Percentiles rank a stretch among this genome's conserved stretches.
Conservation (phyloP, 64 coral and sea anemone species). For the Trachythela sp. region DNA sequence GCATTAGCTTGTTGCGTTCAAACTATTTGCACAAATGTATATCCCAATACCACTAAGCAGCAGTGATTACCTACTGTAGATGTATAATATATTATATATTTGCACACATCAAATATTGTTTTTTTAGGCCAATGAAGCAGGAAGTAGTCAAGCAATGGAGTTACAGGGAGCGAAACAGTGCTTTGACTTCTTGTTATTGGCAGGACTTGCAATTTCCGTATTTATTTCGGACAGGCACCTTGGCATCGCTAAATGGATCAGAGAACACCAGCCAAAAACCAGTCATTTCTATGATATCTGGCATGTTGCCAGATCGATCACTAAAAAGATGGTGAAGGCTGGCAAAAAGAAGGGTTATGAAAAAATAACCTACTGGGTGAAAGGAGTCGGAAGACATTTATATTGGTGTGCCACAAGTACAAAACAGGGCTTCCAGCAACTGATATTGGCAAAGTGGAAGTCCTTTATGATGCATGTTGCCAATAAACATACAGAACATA, state of each 20-base stretch:
- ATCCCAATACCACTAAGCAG: too few relatives aligned
- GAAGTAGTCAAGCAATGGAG: slow-evolving; percentile 45
- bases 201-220: background rate
- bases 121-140: slow-evolving; percentile 60
- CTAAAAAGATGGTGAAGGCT: background rate
- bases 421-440: background rate
- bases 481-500: background rate
- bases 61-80: too few relatives aligned
- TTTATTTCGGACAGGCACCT: slow-evolving; percentile 46
- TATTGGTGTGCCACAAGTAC: background rate
- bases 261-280: background rate
- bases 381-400: background rate
- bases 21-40: too few relatives aligned
- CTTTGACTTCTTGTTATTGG: slow-evolving; percentile 11
- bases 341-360: slow-evolving; percentile 18
- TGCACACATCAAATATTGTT: background rate
- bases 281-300: slow-evolving; percentile 53
- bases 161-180: slow-evolving; percentile 35
- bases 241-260: slow-evolving; percentile 53
- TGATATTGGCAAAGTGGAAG: background rate
- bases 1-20: too few relatives aligned
- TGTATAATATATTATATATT: background rate
- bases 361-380: background rate
- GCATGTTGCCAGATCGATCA: slow-evolving; percentile 20
- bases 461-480: background rate